Evolutionary conservation across 2,888 invertebrate genomes (phyloP).

Genomic region (Standfussiana lucernea): DNA sequence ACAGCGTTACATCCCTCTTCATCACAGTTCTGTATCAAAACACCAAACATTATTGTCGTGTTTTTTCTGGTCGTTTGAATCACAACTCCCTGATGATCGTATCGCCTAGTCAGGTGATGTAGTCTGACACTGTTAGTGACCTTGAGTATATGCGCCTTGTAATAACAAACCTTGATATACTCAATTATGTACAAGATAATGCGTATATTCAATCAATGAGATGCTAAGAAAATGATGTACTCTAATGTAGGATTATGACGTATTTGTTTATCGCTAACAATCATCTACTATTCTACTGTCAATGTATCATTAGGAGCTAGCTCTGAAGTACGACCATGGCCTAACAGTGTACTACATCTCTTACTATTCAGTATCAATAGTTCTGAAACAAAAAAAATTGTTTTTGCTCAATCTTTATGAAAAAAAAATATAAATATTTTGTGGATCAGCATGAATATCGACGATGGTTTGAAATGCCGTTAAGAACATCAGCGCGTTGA

Average conservation of each 20-base stretch:
- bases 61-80: conserved; percentile 4
- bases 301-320: conserved; percentile 7
- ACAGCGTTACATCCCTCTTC: background rate
- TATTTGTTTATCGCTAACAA: conserved; percentile 5
- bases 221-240: conserved; percentile 17
- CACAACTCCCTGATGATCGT: background rate
- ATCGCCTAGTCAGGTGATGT: conserved; percentile 1
- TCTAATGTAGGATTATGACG: conserved; percentile 2
- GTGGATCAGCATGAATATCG: background rate
- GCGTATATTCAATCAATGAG: conserved; percentile 42
- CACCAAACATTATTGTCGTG: background rate
- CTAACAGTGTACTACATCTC: background rate
- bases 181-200: conserved; percentile 12
- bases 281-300: conserved; percentile 3
- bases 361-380: background rate
- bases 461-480: background rate
- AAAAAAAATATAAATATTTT: background rate
- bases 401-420: background rate
- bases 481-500: background rate
- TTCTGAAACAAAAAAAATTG: background rate
- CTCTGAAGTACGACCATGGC: background rate
- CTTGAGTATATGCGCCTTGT: conserved; percentile 31
- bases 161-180: conserved; percentile 28
- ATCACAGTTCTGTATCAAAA: background rate
- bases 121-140: conserved; percentile 3